A percentile compares a stretch with the other conserved stretches of the same genome.
Evolutionary conservation across 2,113 vertebrate genomes (phyloP).

Genomic region (Microcebus tavaratra): DNA sequence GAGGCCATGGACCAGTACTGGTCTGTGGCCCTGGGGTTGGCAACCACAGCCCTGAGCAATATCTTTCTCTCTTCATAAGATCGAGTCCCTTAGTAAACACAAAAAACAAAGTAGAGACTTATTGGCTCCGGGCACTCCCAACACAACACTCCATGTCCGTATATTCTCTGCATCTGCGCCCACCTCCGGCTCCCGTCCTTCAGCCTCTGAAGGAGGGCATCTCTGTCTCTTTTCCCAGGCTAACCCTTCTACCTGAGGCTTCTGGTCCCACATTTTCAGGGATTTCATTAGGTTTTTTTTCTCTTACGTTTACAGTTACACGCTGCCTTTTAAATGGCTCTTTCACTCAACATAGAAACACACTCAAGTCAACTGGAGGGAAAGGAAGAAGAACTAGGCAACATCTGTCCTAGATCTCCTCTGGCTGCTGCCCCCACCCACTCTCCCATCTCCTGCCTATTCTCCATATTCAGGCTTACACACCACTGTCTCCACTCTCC

Average conservation of each 20-base stretch:
- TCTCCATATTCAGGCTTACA: not conserved
- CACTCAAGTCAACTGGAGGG: not conserved
- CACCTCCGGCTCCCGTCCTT: not conserved
- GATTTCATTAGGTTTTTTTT: not conserved
- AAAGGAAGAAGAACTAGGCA: not conserved
- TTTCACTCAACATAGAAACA: not conserved
- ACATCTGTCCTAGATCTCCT: not conserved
- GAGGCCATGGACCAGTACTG: too few species aligned
- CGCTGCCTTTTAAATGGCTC: not conserved
- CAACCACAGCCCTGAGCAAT: not conserved
- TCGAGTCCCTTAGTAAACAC: not conserved
- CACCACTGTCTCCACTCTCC: not conserved
- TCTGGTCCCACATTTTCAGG: not conserved
- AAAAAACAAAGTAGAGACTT: not conserved
- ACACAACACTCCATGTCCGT: not conserved
- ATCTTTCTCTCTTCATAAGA: not conserved
- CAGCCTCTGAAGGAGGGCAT: not conserved
- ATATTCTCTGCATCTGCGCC: fast-evolving
- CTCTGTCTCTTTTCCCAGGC: not conserved
- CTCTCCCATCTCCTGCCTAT: not conserved
- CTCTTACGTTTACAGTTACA: not conserved
- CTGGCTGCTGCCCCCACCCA: not conserved
- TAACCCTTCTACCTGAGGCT: not conserved
- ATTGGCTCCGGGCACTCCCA: not conserved
- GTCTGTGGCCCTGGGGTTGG: too few species aligned